These are phyloP conservation scores for Esox niger DNA, from an alignment of 2,113 vertebrate species.

Conservation along the genomic window DNA sequence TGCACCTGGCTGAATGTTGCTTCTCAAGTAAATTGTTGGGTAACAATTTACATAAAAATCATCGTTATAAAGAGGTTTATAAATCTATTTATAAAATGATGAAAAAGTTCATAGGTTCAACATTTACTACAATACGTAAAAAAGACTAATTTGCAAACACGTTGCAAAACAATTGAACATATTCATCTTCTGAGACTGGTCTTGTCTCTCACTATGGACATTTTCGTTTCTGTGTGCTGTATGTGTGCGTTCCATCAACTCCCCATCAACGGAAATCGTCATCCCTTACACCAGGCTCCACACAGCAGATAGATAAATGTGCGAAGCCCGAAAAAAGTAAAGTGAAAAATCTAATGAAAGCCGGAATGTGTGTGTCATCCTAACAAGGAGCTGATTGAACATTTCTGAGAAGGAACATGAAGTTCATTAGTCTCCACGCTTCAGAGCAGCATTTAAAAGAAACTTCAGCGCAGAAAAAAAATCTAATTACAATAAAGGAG, in stretches of 20 bases:
- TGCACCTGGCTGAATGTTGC: conserved; percentile 45
- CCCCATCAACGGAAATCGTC: not conserved
- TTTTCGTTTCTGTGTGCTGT: not conserved
- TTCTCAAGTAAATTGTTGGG: not conserved
- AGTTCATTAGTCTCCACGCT: conserved; percentile 61
- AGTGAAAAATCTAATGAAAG: conserved; percentile 63
- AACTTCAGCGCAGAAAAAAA: conserved; percentile 52
- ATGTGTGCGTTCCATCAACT: not conserved
- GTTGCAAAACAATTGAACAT: no score
- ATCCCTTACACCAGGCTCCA: conserved; percentile 18
- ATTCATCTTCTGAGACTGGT: no score
- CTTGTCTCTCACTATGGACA: no score
- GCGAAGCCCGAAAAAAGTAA: conserved; percentile 45
- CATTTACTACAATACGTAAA: no score
- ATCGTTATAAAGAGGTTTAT: no score
- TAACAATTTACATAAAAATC: no score
- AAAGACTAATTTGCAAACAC: no score
- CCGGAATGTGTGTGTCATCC: conserved; percentile 51
- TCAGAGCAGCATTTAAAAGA: conserved; percentile 63
- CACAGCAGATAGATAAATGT: conserved; percentile 50
- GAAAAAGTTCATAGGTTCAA: no score
- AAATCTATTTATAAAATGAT: no score
- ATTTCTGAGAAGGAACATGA: conserved; percentile 68
- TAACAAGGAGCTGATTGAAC: conserved; percentile 70
- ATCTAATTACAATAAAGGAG: conserved; percentile 65